Evolutionary conservation across 2,113 vertebrate species (phyloP).

Genomic region (Procavia capensis): DNA sequence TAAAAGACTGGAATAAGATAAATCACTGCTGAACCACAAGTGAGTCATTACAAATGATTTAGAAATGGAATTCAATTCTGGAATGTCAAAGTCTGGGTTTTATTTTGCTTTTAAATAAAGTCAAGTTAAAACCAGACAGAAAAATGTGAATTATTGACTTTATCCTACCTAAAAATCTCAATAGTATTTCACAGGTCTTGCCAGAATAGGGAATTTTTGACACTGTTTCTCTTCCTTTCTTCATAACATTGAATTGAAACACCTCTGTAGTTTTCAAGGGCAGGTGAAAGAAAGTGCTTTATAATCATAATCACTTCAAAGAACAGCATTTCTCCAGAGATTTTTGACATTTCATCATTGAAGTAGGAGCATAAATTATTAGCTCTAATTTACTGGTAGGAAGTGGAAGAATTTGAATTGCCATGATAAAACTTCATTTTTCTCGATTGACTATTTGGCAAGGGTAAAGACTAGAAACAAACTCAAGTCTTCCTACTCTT

Average conservation of each 20-base stretch:
- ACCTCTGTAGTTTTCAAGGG: not conserved
- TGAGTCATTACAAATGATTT: slow-evolving; percentile 20
- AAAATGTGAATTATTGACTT: slow-evolving; percentile 15
- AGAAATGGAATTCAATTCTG: slow-evolving; percentile 55
- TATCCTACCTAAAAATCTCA: not conserved
- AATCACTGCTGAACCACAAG: slow-evolving; percentile 13
- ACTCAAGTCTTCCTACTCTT: not conserved
- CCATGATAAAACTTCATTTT: not conserved
- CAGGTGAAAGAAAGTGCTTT: not conserved
- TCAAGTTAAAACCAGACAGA: slow-evolving; percentile 42
- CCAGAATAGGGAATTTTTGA: not conserved
- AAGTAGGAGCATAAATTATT: not conserved
- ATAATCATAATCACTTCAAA: not conserved
- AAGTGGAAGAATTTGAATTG: not conserved
- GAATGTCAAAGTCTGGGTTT: slow-evolving; percentile 65
- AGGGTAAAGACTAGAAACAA: not conserved
- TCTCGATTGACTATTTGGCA: not conserved
- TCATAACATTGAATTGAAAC: not conserved
- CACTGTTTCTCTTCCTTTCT: not conserved
- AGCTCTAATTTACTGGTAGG: not conserved
- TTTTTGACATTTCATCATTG: not conserved
- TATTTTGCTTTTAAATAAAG: slow-evolving; percentile 61
- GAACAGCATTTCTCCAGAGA: not conserved
- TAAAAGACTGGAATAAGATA: slow-evolving; percentile 46
- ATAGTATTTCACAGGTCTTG: not conserved